A percentile compares a stretch with the other conserved stretches of the same genome.
Evolutionary conservation across 37 sponge, comb jelly and placozoan genomes (phyloP).

Genomic region (Lycopodina hypogea): DNA sequence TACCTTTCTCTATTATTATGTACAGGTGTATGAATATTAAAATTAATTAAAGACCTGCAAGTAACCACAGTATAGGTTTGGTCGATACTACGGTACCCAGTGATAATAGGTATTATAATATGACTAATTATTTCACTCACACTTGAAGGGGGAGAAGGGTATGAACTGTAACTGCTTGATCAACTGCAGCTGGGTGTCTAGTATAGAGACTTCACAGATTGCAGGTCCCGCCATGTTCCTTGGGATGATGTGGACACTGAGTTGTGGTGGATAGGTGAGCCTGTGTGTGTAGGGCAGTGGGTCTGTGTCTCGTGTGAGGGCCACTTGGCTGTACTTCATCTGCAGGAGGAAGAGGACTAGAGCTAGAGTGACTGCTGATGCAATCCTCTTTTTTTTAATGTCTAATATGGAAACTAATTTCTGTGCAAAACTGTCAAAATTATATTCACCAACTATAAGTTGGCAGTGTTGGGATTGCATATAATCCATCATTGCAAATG

Average conservation of each 20-base stretch:
- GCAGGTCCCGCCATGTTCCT: not conserved
- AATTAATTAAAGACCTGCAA: too few relatives aligned
- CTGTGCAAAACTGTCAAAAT: too few relatives aligned
- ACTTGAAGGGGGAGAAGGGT: conserved; percentile 18
- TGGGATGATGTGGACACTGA: conserved; percentile 20
- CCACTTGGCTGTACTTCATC: conserved; percentile 34
- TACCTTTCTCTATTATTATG: too few relatives aligned
- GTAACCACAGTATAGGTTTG: too few relatives aligned
- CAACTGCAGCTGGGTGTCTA: not conserved
- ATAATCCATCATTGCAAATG: too few relatives aligned
- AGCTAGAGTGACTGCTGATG: not conserved
- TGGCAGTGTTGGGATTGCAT: too few relatives aligned
- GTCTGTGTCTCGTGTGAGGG: conserved; percentile 38
- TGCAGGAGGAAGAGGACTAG: not conserved
- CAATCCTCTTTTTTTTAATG: not conserved
- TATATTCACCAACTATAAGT: too few relatives aligned
- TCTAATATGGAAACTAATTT: too few relatives aligned
- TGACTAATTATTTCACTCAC: not conserved
- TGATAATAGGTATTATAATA: too few relatives aligned
- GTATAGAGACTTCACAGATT: conserved; percentile 14
- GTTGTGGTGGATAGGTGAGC: conserved; percentile 28
- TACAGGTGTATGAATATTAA: too few relatives aligned
- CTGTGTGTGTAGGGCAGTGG: conserved; percentile 25
- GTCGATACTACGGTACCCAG: too few relatives aligned
- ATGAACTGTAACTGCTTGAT: conserved; percentile 11